Conservation (phyloP, 2,113 vertebrate genomes). For the Rattus norvegicus region GRCr8 NC_086024.1:24684501-24685000, state of each 20-base stretch:
- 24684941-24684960: not conserved
- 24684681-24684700: not conserved
- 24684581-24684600: not conserved
- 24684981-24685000: not conserved
- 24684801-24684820: not conserved
- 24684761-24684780: no score
- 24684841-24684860: not conserved
- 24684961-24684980: not conserved
- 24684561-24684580: not conserved
- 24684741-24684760: not conserved
- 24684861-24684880: not conserved
- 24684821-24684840: not conserved
- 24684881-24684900: not conserved
- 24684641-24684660: not conserved
- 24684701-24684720: not conserved
- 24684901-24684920: not conserved
- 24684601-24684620: not conserved
- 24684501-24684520: not conserved
- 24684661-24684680: not conserved
- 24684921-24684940: not conserved
- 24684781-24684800: not conserved
- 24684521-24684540: not conserved
- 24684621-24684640: not conserved
- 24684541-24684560: not conserved
- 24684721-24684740: not conserved